Evolutionary conservation across 2,113 vertebrate genomes (phyloP).

Genomic region (Kobus ellipsiprymnus): DNA sequence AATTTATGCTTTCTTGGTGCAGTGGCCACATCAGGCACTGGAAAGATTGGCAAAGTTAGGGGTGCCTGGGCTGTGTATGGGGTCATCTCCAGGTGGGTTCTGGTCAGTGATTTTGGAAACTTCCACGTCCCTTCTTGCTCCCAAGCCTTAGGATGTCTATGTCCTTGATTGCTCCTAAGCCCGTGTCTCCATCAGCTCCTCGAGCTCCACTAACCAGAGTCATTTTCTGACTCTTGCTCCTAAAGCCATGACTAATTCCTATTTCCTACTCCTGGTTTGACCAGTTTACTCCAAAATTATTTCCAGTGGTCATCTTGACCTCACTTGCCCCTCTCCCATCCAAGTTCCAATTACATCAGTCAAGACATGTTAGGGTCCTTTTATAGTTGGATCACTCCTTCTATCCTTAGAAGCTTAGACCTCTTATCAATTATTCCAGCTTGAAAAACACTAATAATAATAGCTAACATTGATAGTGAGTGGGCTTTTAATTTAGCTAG

Average conservation of each 20-base stretch:
- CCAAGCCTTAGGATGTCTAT: not conserved
- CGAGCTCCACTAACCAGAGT: not conserved
- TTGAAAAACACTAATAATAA: not conserved
- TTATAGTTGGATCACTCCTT: not conserved
- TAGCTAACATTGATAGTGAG: not conserved
- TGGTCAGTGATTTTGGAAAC: not conserved
- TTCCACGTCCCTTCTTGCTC: too few relatives aligned
- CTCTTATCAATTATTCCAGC: not conserved
- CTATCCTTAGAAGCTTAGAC: not conserved
- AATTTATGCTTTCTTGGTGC: not conserved
- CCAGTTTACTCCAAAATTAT: not conserved
- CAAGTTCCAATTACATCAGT: not conserved
- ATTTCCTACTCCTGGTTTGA: not conserved
- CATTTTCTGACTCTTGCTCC: not conserved
- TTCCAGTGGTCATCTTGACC: not conserved
- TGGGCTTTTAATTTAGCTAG: not conserved
- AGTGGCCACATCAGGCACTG: not conserved
- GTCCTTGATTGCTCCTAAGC: not conserved
- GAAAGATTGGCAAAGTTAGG: not conserved
- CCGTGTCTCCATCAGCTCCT: not conserved
- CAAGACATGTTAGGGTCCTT: not conserved
- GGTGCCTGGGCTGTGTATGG: not conserved
- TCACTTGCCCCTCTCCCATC: not conserved
- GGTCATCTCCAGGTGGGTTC: not conserved
- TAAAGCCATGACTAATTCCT: not conserved